Evolutionary conservation across 2,113 vertebrate genomes (phyloP).

Genomic region (Gorsachius goisagi): DNA sequence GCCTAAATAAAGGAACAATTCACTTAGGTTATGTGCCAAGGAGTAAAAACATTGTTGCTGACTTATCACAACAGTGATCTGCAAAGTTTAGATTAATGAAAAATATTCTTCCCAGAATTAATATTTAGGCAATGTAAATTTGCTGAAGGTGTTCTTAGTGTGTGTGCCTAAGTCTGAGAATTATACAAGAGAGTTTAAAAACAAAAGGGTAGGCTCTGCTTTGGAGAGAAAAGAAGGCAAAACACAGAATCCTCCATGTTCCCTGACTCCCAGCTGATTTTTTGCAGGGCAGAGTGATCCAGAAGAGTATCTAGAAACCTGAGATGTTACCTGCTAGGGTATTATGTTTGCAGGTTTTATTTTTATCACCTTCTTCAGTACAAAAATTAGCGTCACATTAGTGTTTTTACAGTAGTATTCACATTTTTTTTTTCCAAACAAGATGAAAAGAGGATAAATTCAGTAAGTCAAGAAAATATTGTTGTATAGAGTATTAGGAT

Average conservation of each 20-base stretch:
- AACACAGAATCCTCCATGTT: background rate
- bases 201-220: background rate
- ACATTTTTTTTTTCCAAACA: background rate
- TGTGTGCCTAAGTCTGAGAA: background rate
- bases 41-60: background rate
- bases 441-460: background rate
- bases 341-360: background rate
- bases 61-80: background rate
- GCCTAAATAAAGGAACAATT: background rate
- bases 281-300: background rate
- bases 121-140: background rate
- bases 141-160: background rate
- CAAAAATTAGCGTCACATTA: background rate
- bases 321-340: background rate
- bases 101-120: background rate
- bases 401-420: background rate
- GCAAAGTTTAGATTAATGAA: background rate
- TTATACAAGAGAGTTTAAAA: background rate
- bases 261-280: background rate
- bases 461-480: background rate
- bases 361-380: background rate
- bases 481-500: background rate
- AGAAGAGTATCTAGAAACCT: background rate
- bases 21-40: background rate
- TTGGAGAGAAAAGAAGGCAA: background rate